Evolutionary conservation across 2,797 vertebrate species (phyloP).

Genomic region (Naso thynnoides): DNA sequence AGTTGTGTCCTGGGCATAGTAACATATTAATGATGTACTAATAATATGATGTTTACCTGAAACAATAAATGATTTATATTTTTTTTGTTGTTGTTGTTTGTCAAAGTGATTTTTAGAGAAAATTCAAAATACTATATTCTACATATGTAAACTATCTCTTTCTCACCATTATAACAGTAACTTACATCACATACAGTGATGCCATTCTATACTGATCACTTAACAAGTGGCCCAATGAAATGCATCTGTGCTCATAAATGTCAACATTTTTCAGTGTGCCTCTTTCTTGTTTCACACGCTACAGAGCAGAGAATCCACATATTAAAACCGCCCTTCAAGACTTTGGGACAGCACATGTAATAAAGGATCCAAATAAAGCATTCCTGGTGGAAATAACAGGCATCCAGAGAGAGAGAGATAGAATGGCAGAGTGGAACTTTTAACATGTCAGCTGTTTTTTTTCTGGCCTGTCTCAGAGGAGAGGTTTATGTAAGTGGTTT

Average conservation of each 20-base stretch:
- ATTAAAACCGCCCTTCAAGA: slow-evolving; percentile 86
- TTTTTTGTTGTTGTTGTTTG: no score
- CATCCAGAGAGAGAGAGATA: slow-evolving; percentile 56
- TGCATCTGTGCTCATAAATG: slow-evolving; percentile 75
- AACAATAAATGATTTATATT: no score
- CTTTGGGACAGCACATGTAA: slow-evolving; percentile 81
- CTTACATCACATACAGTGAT: slow-evolving; percentile 38
- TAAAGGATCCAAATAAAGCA: slow-evolving; percentile 85
- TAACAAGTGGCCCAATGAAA: slow-evolving; percentile 76
- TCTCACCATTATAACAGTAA: slow-evolving; percentile 22
- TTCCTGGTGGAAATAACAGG: slow-evolving; percentile 85
- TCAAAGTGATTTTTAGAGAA: no score
- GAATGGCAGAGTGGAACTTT: slow-evolving; percentile 76
- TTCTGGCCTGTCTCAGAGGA: slow-evolving; percentile 69
- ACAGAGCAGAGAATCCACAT: slow-evolving; percentile 76
- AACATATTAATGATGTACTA: no score
- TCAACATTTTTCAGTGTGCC: slow-evolving; percentile 66
- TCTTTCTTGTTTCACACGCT: slow-evolving; percentile 73
- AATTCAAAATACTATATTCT: no score
- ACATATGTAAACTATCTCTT: slow-evolving; percentile 43
- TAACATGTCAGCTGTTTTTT: slow-evolving; percentile 82
- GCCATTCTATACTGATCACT: slow-evolving; percentile 68
- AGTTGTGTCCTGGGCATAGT: neutral
- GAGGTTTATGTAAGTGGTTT: slow-evolving; percentile 87
- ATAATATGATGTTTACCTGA: neutral